Evolutionary conservation across 1,140 invertebrate genomes (phyloP), one percentile per base, ranked within the genome.

Genomic region (Papilio polytes): DNA sequence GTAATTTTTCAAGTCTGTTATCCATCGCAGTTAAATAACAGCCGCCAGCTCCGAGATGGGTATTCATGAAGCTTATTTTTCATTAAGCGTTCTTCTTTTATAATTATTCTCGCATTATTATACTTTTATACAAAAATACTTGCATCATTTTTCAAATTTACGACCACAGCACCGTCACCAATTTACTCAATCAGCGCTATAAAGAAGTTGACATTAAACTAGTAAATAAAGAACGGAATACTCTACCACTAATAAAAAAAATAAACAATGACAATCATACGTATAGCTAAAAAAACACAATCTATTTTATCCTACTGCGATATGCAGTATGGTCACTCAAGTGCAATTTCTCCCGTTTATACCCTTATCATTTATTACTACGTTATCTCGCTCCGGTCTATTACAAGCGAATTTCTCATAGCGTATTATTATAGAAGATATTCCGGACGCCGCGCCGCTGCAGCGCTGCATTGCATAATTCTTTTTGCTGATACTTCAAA

Each of bases 301-400:
- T 10, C 15, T 12, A n/a, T 1, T n/a, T 76, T n/a, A 66, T 41
- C n/a, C 41, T 22, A 20, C 12, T 3, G 77, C 26, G 12, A 15
- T 4, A 15, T 31, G 63, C 12, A 31, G 15, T n/a, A 82, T 85
- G 77, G 83, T 78, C 82, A 83, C 87, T 80, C 82, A 70, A 84
- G 80, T 85, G 83, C 82, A 81, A 85, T 85, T 80, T 84, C 83
- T 80, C 82, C 82, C 81, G 82, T 84, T 85, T 81, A 85, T 87
- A 85, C 84, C 84, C 87, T 88, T 88, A 88, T 87, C 87, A 88
- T 88, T 87, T 87, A 88, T 87, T 84, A 84, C 82, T 77, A 36
- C 74, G 77, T 83, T 85, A 86, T 86, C 85, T 85, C 78, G 81
- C 80, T 80, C 83, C 76, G 81, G 76, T 83, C 78, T 78, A 78